Conservation (phyloP, 2,113 vertebrate genomes). For the Brienomyrus longianalis region DNA sequence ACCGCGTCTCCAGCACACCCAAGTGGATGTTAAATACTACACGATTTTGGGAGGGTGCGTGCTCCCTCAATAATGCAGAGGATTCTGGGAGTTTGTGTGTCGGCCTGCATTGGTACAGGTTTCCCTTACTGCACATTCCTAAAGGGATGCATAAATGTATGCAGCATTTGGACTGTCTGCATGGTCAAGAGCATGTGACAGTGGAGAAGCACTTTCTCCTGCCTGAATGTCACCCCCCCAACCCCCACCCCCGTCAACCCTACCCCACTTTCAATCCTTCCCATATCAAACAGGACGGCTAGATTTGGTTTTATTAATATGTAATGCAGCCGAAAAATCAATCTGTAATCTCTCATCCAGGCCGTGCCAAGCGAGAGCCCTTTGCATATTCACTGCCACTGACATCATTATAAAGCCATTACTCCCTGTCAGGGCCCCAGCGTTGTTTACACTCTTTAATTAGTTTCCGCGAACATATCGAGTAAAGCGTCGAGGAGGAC, state of each 20-base stretch:
- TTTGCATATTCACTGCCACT: constrained; percentile 70
- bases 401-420: constrained; percentile 88
- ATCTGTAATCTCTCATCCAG: constrained; percentile 59
- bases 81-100: not conserved
- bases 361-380: constrained; percentile 39
- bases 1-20: not conserved
- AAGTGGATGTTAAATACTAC: constrained; percentile 15
- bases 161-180: constrained; percentile 24
- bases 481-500: constrained; percentile 51
- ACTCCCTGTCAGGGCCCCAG: constrained; percentile 65
- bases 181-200: constrained; percentile 1
- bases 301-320: constrained; percentile 60
- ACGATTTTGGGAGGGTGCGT: not conserved
- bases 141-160: constrained; percentile 14
- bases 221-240: constrained; percentile 17
- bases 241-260: constrained; percentile 15
- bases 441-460: constrained; percentile 80
- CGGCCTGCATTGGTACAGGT: constrained; percentile 19
- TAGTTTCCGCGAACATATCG: constrained; percentile 82
- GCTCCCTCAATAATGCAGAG: not conserved
- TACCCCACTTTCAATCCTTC: not conserved
- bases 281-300: constrained; percentile 25
- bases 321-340: constrained; percentile 61
- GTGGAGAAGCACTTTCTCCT: constrained; percentile 13
- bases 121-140: constrained; percentile 23